Conservation (phyloP, 1,140 invertebrate genomes). For the Antheraea pernyi region DNA sequence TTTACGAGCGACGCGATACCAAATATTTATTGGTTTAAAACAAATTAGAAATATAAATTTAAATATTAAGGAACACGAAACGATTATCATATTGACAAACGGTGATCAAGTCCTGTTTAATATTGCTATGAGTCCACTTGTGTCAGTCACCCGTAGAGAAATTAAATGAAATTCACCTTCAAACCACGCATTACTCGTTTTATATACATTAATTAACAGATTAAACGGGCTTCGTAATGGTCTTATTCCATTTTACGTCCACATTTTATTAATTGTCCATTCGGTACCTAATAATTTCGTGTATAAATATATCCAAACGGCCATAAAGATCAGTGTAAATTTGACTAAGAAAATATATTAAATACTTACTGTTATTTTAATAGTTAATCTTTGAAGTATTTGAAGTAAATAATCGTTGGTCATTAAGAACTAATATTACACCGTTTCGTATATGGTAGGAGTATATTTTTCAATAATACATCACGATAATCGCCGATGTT, state of each 20-base stretch:
- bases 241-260: slow-evolving; percentile 37
- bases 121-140: slow-evolving; percentile 16
- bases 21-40: slow-evolving; percentile 59
- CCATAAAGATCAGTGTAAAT: slow-evolving; percentile 8
- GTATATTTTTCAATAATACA: neutral
- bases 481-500: neutral
- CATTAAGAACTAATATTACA: neutral
- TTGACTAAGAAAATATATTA: neutral
- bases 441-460: neutral
- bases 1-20: slow-evolving; percentile 41
- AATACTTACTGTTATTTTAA: neutral
- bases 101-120: slow-evolving; percentile 53
- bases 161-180: slow-evolving; percentile 15
- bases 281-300: neutral
- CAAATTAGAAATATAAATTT: slow-evolving; percentile 62
- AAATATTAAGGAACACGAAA: slow-evolving; percentile 45
- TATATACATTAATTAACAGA: slow-evolving; percentile 1
- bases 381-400: neutral
- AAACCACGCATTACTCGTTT: neutral
- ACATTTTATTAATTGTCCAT: slow-evolving; percentile 35
- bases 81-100: slow-evolving; percentile 37
- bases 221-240: slow-evolving; percentile 29
- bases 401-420: neutral
- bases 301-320: slow-evolving; percentile 5
- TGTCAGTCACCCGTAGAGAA: slow-evolving; percentile 2